phyloP scores from a whole-genome alignment of 2,797 vertebrate genomes.

The Neosilurus hyrtlii region DNA sequence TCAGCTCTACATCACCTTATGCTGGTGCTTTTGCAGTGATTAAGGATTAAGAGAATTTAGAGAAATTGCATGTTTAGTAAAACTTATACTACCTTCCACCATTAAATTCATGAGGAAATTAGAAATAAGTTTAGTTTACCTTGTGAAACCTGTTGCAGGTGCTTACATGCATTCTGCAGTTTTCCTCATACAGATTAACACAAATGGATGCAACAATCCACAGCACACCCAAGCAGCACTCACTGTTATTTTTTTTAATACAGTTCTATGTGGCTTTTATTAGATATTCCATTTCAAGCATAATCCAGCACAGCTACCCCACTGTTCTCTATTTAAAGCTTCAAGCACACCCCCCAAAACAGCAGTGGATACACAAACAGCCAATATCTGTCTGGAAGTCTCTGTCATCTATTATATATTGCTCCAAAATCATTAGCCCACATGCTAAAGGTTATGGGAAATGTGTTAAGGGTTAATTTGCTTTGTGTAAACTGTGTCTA shows the following conservation, averaged over 20 bases:
- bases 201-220: background rate
- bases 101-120: background rate
- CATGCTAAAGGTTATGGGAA: background rate
- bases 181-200: background rate
- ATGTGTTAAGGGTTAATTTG: background rate
- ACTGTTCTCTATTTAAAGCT: slow-evolving; percentile 35
- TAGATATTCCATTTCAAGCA: slow-evolving; percentile 48
- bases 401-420: slow-evolving; percentile 28
- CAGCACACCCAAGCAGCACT: background rate
- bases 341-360: slow-evolving; percentile 22
- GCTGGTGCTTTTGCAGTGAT: background rate
- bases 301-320: slow-evolving; percentile 6
- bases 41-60: background rate
- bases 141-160: background rate
- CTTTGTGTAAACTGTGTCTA: background rate
- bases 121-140: background rate
- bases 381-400: slow-evolving; percentile 8
- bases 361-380: slow-evolving; percentile 7
- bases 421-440: background rate
- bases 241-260: background rate
- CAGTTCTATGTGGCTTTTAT: slow-evolving; percentile 37
- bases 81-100: background rate
- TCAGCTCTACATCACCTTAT: background rate
- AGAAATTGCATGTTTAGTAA: background rate
- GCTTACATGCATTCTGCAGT: background rate